Evolutionary conservation across 2,797 vertebrate genomes (phyloP), one percentile per base, ranked within the genome.

Genomic region (Echeneis naucrates): DNA sequence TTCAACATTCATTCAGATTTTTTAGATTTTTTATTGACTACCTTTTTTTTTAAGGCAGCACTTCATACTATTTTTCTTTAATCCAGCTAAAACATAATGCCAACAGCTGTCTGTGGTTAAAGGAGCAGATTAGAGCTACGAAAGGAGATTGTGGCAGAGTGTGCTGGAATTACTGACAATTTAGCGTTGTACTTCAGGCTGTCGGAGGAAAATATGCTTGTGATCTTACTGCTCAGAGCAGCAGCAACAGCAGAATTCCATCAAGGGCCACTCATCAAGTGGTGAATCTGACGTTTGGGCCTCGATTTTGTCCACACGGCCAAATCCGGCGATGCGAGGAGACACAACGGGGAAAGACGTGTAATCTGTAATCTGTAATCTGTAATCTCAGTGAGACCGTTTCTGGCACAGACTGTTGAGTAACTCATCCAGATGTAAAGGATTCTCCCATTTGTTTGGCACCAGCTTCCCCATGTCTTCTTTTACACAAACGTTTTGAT

Each of bases 201-300:
- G 52, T 53, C 17, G 1, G 26, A 71, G 63, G n/a, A 51, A 83
- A 80, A 77, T 72, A 66, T 76, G 72, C 74, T 53, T 51, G 72
- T 76, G 76, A 85, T 87, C 63, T 62, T 26, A 35, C 75, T 58
- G 35, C 67, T 44, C 54, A 62, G 65, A 78, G 53, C 19, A 19
- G 68, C 82, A 76, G 74, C 77, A 81, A 81, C 70, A 44, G 68
- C 2, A 24, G 71, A 47, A 68, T 63, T 81, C 87, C 88, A 89
- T 88, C 80, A 81, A 77, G 88, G 68, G 26, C 65, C 72, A 77
- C 81, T 78, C 38, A 72, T 87, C 81, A 88, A 62, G 13, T 12
- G 33, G 33, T 26, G 48, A 51, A 67, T 74, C 62, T 1, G 21
- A 32, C 37, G 66, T 71, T 52, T 8, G 75, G 64, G 63, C 80